A percentile compares a stretch with the other conserved stretches of the same genome.
These are phyloP conservation scores for Scaptomyza tumidula DNA, from an alignment of 2,888 invertebrate species.

Conservation along the genomic window DNA sequence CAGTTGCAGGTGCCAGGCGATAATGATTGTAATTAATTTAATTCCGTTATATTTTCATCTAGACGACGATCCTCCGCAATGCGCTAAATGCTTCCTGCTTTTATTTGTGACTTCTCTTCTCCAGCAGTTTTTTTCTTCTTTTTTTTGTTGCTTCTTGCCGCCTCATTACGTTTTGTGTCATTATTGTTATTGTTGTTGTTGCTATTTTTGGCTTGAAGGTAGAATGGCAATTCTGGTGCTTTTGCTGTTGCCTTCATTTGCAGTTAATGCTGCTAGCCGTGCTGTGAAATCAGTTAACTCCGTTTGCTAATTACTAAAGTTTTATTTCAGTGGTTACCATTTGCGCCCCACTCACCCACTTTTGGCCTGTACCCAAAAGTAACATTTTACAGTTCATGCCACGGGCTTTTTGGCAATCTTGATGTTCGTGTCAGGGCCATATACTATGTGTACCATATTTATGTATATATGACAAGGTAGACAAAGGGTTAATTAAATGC, in stretches of 20 bases:
- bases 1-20: slow-evolving; percentile 72
- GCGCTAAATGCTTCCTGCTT: slow-evolving; percentile 80
- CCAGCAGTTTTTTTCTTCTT: not conserved
- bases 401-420: slow-evolving; percentile 54
- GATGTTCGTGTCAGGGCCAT: slow-evolving; percentile 71
- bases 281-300: slow-evolving; percentile 81
- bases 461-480: slow-evolving; percentile 28
- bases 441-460: slow-evolving; percentile 18
- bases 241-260: slow-evolving; percentile 60
- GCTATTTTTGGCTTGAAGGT: slow-evolving; percentile 21
- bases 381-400: slow-evolving; percentile 38
- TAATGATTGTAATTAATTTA: slow-evolving; percentile 83
- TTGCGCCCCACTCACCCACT: not conserved
- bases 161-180: slow-evolving; percentile 68
- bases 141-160: slow-evolving; percentile 20
- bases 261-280: slow-evolving; percentile 56
- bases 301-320: slow-evolving; percentile 83
- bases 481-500: slow-evolving; percentile 76
- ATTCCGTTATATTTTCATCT: slow-evolving; percentile 83
- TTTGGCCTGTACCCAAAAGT: slow-evolving; percentile 2
- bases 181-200: slow-evolving; percentile 34
- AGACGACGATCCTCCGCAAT: slow-evolving; percentile 74
- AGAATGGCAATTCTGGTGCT: slow-evolving; percentile 27
- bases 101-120: slow-evolving; percentile 46
- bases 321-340: slow-evolving; percentile 65